A percentile compares a stretch with the other conserved stretches of the same genome.
phyloP scores from a whole-genome alignment of 2,797 vertebrate species.

The Poecile montanus region DNA sequence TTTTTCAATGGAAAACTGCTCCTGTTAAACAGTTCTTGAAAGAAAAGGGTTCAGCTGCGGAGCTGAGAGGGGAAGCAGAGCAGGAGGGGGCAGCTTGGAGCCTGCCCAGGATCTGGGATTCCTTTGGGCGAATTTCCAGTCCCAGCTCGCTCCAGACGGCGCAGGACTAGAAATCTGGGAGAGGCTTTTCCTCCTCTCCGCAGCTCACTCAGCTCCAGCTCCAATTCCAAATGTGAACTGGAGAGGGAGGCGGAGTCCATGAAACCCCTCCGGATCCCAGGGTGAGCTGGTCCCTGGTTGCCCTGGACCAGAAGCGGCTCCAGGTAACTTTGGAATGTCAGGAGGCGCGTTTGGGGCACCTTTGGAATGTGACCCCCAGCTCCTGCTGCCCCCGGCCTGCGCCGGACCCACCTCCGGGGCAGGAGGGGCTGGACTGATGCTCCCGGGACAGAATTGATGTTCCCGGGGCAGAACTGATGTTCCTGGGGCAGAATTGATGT shows the following conservation, averaged over 20 bases:
- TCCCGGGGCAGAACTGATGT: not conserved
- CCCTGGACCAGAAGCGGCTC: not conserved
- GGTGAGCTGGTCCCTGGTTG: accelerated
- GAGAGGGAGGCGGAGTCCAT: not conserved
- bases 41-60: not conserved
- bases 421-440: not conserved
- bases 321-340: not conserved
- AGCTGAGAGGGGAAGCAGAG: not conserved
- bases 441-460: not conserved
- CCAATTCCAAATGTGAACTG: not conserved
- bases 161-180: not conserved
- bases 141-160: not conserved
- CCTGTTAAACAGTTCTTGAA: not conserved
- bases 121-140: not conserved
- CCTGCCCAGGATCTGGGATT: not conserved
- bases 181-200: not conserved
- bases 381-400: not conserved
- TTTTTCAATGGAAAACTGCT: not conserved
- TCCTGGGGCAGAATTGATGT: not conserved
- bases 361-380: not conserved
- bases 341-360: not conserved
- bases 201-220: not conserved
- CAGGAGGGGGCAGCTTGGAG: not conserved
- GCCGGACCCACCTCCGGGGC: not conserved
- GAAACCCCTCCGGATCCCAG: not conserved